phyloP scores from a whole-genome alignment of 2,888 invertebrate genomes.

The Oscheius sp. region DNA sequence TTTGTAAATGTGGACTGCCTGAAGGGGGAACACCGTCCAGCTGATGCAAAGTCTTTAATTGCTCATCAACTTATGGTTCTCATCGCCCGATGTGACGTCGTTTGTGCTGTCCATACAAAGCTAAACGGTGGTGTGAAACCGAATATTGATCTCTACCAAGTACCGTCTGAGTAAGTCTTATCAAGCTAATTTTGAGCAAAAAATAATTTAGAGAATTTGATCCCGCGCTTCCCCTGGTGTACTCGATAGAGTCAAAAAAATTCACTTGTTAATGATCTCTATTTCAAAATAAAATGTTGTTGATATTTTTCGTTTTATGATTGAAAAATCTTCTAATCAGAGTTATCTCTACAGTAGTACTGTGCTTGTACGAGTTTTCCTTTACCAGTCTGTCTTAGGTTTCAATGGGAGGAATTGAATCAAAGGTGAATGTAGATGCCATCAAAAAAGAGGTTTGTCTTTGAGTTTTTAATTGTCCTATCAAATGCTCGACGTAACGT shows the following conservation, averaged over 20 bases:
- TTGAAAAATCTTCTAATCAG: not conserved
- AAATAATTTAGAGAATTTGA: not conserved
- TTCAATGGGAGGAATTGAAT: slow-evolving; percentile 44
- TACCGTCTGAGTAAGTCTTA: not conserved
- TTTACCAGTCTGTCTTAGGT: not conserved
- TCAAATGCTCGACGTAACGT: not conserved
- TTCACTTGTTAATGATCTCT: slow-evolving; percentile 2
- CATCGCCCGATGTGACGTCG: not conserved
- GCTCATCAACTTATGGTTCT: not conserved
- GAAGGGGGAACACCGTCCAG: not conserved
- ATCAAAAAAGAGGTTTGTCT: slow-evolving; percentile 38
- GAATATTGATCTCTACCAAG: not conserved
- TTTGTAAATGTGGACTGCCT: slow-evolving; percentile 12
- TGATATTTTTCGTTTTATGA: not conserved
- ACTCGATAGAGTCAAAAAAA: not conserved
- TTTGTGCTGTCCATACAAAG: not conserved
- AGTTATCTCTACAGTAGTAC: not conserved
- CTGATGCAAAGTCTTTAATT: slow-evolving; percentile 1
- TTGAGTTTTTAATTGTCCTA: no score
- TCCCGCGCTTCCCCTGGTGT: not conserved
- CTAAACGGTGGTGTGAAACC: not conserved
- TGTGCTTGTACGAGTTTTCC: not conserved
- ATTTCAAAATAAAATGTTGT: not conserved
- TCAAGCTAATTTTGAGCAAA: no score
- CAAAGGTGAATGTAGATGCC: slow-evolving; percentile 47